These are phyloP conservation scores for Scelioninae gen. 1 DNA, from an alignment of 2,888 invertebrate species.

Conservation along the genomic window DNA sequence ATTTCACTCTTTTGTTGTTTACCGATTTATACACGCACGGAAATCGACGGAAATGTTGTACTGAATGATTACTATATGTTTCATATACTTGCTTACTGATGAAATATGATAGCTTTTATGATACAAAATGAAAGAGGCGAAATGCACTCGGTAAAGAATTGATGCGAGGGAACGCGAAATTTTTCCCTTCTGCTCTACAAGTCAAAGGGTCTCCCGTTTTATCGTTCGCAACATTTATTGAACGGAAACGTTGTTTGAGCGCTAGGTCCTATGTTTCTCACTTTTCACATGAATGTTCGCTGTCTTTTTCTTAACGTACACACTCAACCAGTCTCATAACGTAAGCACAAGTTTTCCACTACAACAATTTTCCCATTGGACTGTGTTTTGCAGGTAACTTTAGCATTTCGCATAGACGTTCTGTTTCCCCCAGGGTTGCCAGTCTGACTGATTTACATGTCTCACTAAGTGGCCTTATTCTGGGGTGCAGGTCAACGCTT, in stretches of 20 bases:
- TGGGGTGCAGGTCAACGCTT: slow-evolving; percentile 1
- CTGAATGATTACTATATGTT: no score
- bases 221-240: slow-evolving; percentile 52
- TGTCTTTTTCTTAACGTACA: no score
- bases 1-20: no score
- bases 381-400: slow-evolving; percentile 48
- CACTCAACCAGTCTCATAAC: no score
- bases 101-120: slow-evolving; percentile 44
- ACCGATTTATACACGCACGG: no score
- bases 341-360: no score
- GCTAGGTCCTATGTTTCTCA: no score
- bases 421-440: slow-evolving; percentile 15
- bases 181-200: slow-evolving; percentile 43
- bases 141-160: slow-evolving; percentile 48
- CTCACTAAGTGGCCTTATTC: slow-evolving; percentile 32
- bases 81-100: no score
- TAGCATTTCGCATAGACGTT: slow-evolving; percentile 52
- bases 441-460: slow-evolving; percentile 56
- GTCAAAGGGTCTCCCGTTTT: slow-evolving; percentile 56
- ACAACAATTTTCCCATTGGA: no score
- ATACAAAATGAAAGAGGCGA: slow-evolving; percentile 22
- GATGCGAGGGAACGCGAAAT: slow-evolving; percentile 30
- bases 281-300: no score
- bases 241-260: slow-evolving; percentile 52
- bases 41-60: no score